Evolutionary conservation across 2,888 invertebrate species (phyloP).

Genomic region (Drosophila prolongata): DNA sequence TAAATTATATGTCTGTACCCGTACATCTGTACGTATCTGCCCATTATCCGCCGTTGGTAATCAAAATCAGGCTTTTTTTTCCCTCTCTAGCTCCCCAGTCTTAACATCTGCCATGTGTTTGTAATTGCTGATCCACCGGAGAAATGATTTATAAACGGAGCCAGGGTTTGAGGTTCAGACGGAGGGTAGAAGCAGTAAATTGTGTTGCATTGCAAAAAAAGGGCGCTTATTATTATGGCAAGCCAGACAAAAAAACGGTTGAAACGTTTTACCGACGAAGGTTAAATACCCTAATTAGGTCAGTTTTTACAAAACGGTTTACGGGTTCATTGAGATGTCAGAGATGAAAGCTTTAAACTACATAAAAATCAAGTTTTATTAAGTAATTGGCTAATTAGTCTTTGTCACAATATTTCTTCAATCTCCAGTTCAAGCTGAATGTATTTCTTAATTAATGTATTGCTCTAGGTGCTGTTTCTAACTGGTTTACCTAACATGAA

Average conservation of each 20-base stretch:
- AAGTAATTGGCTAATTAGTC: conserved; percentile 6
- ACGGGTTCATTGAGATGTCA: conserved; percentile 5
- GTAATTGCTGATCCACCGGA: conserved; percentile 45
- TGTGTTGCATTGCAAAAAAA: conserved; percentile 44
- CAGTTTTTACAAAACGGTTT: conserved; percentile 4
- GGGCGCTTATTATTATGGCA: conserved; percentile 33
- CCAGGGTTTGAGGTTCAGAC: background rate
- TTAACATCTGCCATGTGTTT: conserved; percentile 42
- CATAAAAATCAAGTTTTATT: background rate
- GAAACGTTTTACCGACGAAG: conserved; percentile 19
- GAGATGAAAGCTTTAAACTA: conserved; percentile 3
- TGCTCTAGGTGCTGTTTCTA: no score
- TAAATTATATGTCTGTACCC: conserved; percentile 44
- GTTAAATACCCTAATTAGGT: conserved; percentile 24
- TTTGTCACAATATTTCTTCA: background rate
- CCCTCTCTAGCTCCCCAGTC: background rate
- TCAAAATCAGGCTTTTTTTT: conserved; percentile 32
- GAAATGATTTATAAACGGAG: conserved; percentile 38
- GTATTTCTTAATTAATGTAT: no score
- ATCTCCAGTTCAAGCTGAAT: no score
- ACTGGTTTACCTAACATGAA: background rate
- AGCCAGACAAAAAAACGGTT: conserved; percentile 4
- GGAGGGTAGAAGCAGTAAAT: conserved; percentile 3
- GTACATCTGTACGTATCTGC: conserved; percentile 28
- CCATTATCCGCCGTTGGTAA: conserved; percentile 35